These are phyloP conservation scores for Hypothenemus hampei DNA, from an alignment of 1,140 invertebrate species.

Conservation along the genomic window DNA sequence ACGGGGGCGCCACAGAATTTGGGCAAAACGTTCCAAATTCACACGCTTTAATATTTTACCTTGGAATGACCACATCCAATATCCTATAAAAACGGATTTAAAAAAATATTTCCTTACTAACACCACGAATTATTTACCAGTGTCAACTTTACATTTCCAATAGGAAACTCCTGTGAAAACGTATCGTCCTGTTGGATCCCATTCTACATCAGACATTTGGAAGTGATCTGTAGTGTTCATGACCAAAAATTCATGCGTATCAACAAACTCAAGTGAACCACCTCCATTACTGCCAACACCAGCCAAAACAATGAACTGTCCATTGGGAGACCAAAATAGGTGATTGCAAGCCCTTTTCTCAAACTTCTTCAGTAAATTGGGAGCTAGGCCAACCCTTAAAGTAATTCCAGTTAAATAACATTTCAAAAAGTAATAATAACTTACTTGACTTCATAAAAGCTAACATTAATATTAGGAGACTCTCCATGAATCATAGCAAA, in stretches of 20 bases:
- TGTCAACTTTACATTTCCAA: constrained; percentile 96
- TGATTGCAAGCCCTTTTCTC: constrained; percentile 91
- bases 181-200: constrained; percentile 98
- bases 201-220: constrained; percentile 91
- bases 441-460: constrained; percentile 85
- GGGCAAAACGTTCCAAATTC: constrained; percentile 87
- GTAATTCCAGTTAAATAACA: neutral
- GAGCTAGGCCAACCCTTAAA: constrained; percentile 69
- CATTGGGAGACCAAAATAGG: constrained; percentile 93
- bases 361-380: constrained; percentile 80
- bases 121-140: constrained; percentile 46
- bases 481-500: constrained; percentile 97
- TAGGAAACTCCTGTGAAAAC: constrained; percentile 92
- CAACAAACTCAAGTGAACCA: constrained; percentile 90
- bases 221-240: constrained; percentile 92
- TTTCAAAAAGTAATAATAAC: constrained; percentile 3
- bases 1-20: constrained; percentile 93
- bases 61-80: constrained; percentile 98
- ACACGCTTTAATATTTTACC: constrained; percentile 65
- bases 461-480: constrained; percentile 79
- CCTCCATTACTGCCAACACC: constrained; percentile 73
- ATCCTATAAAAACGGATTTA: too few relatives aligned
- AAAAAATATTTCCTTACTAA: neutral
- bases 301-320: constrained; percentile 93
- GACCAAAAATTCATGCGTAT: constrained; percentile 90